Conservation (phyloP, 2,888 invertebrate species). For the Pammene fasciana region DNA sequence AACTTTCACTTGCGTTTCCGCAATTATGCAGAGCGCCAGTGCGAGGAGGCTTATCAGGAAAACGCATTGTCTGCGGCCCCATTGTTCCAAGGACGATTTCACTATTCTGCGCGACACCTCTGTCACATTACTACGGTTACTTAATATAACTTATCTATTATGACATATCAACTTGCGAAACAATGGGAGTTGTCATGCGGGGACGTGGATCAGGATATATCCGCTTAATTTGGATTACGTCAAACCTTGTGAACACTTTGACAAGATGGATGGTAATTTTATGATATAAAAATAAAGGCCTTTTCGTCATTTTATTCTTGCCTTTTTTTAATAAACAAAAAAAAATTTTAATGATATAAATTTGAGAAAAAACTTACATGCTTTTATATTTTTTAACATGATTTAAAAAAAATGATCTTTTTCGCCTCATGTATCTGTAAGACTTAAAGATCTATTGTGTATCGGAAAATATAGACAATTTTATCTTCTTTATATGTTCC, state of each 20-base stretch:
- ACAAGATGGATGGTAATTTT: not conserved
- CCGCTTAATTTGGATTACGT: constrained; percentile 10
- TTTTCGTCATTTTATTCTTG: too few relatives aligned
- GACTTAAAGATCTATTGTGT: too few relatives aligned
- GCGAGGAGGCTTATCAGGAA: constrained; percentile 67
- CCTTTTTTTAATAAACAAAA: too few relatives aligned
- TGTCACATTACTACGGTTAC: constrained; percentile 37
- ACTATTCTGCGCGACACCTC: constrained; percentile 50
- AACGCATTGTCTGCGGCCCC: constrained; percentile 69
- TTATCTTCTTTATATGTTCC: too few relatives aligned
- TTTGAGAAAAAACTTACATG: too few relatives aligned
- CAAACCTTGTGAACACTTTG: not conserved
- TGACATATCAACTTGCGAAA: constrained; percentile 39
- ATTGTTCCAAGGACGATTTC: constrained; percentile 74
- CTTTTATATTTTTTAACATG: too few relatives aligned
- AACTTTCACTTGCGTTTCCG: constrained; percentile 76
- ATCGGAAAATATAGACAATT: too few relatives aligned
- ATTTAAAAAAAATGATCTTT: too few relatives aligned
- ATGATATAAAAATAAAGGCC: too few relatives aligned
- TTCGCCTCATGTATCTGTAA: too few relatives aligned
- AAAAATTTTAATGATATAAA: too few relatives aligned
- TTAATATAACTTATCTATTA: constrained; percentile 41
- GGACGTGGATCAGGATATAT: constrained; percentile 25
- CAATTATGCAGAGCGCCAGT: constrained; percentile 52
- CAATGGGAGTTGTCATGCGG: constrained; percentile 31